These are phyloP conservation scores for Clistopyga incitator DNA, from an alignment of 2,888 invertebrate genomes.

Conservation along the genomic window DNA sequence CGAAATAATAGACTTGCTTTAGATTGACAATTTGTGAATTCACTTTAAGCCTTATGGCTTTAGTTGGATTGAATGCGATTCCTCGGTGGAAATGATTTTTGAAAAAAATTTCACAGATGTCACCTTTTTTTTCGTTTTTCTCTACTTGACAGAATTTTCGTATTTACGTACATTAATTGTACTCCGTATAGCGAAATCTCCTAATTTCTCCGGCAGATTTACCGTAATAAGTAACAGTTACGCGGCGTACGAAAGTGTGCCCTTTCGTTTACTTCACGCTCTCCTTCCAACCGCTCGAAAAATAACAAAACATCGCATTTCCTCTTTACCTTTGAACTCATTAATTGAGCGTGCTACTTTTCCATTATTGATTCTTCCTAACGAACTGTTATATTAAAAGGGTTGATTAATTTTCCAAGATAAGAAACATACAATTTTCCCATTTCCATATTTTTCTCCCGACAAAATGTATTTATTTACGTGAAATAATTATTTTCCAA, in stretches of 20 bases:
- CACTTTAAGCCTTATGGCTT: no score
- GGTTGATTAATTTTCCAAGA: neutral
- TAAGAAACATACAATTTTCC: neutral
- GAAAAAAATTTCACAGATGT: neutral
- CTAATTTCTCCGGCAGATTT: neutral
- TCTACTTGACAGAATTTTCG: neutral
- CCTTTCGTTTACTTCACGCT: no score
- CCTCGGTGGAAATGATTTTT: neutral
- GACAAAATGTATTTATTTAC: neutral
- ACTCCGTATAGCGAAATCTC: neutral
- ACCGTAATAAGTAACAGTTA: no score
- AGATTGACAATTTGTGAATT: slow-evolving; percentile 6
- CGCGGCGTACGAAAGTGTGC: no score
- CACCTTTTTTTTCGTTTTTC: neutral
- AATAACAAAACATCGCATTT: no score
- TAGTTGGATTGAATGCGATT: no score
- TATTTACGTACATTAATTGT: neutral
- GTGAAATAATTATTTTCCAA: neutral
- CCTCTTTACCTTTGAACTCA: no score
- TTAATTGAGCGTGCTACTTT: no score
- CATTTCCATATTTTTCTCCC: neutral
- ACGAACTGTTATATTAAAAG: no score
- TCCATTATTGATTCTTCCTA: no score
- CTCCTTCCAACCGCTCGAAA: no score
- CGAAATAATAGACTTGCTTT: no score